These are phyloP conservation scores for Dryoscopus gambensis DNA, from an alignment of 2,113 vertebrate genomes.

Conservation along the genomic window DNA sequence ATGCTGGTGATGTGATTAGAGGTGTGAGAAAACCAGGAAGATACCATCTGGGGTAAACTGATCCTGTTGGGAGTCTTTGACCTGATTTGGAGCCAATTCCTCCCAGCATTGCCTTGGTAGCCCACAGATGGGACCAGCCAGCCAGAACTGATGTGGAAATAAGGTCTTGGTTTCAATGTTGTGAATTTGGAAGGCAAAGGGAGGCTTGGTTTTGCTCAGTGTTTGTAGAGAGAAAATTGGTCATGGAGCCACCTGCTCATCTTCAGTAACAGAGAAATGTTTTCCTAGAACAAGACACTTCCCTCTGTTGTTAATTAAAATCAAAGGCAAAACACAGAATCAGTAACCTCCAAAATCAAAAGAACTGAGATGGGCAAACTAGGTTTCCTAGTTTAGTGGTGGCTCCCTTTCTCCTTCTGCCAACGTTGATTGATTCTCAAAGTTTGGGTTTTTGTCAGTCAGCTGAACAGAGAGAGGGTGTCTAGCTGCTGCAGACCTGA, in stretches of 20 bases:
- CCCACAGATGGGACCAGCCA: neutral
- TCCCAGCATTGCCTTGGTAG: neutral
- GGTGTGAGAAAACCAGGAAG: neutral
- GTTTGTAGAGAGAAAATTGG: neutral
- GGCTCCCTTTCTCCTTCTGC: neutral
- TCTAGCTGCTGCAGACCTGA: neutral
- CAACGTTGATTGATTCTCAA: neutral
- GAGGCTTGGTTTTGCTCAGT: neutral
- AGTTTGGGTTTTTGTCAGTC: neutral
- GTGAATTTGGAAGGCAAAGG: neutral
- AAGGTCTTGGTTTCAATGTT: neutral
- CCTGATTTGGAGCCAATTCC: neutral
- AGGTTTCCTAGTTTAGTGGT: neutral
- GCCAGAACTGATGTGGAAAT: neutral
- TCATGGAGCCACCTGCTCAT: neutral
- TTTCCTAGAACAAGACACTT: neutral
- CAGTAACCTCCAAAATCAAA: neutral
- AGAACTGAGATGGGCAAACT: neutral
- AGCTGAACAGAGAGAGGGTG: neutral
- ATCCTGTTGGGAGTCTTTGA: neutral
- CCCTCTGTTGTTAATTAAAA: neutral
- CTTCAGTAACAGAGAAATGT: neutral
- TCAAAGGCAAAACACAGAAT: neutral
- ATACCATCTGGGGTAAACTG: neutral
- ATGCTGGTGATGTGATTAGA: neutral